Evolutionary conservation across 2,888 invertebrate species (phyloP), one percentile per base, ranked within the genome.

Genomic region (Hyposoter didymator): DNA sequence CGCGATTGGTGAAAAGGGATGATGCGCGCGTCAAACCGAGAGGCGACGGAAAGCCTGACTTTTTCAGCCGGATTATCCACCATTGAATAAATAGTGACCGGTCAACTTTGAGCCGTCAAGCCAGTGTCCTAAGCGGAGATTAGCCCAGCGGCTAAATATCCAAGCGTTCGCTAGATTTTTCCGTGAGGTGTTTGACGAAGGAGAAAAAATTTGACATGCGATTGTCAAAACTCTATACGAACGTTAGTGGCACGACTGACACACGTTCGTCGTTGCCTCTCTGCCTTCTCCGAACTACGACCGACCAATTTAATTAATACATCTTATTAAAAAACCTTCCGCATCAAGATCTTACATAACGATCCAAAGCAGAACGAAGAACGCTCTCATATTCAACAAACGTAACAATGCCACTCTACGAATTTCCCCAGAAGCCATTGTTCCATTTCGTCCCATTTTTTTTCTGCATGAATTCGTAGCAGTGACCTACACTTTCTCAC

Each of bases 31-130:
- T 82, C 45, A 69, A 80, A 78, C 45, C 74, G 79, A 64, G 47
- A 78, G 45, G 39, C 45, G 78, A 72, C 28, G 39, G 87, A 80
- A 82, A 88, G 80, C 88, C 75, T 90, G 89, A 90, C 91, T 92
- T 89, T 89, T 90, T 89, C 87, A 92, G 79, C 88, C 86, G 90
- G 90, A 91, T 92, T 87, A 92, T 90, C 89, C 88, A 69, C 12
- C 55, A 74, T 59, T 78, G 84, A 88, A 89, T 89, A 90, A 90
- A 89, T 87, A 89, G 70, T 28, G 76, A 59, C 45, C 64, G 74
- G 64, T 52, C 55, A 78, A 78, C 78, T 81, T 86, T 70, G 43
- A 52, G 72, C 67, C 72, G 78, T 49, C 84, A 75, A 86, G 81
- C 72, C 78, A 74, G 79, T 82, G 74, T 76, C 84, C 87, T 78